phyloP scores from a whole-genome alignment of 1,140 invertebrate genomes.

The Nymphalis io region DNA sequence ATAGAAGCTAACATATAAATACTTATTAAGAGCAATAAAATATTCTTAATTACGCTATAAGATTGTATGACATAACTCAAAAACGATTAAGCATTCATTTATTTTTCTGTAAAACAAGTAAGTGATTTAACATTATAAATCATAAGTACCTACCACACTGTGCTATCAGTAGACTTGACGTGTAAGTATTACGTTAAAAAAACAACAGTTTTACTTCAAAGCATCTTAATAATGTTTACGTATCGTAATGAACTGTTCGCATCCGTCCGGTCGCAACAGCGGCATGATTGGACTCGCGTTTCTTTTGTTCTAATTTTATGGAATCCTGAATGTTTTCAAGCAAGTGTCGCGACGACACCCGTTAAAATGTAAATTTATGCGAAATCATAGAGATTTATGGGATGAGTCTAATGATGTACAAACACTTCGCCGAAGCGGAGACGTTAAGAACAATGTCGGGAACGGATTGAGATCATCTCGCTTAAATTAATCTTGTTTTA shows the following conservation, averaged over 20 bases:
- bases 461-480: conserved; percentile 32
- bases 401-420: conserved; percentile 50
- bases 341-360: conserved; percentile 44
- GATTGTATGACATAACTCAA: too few species aligned
- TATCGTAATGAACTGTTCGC: not conserved
- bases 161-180: too few species aligned
- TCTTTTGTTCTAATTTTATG: conserved; percentile 64
- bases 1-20: too few species aligned
- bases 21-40: too few species aligned
- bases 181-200: too few species aligned
- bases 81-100: too few species aligned
- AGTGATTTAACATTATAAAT: too few species aligned
- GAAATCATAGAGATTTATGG: conserved; percentile 64
- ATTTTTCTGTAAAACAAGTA: too few species aligned
- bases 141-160: too few species aligned
- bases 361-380: conserved; percentile 72
- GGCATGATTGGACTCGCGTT: not conserved
- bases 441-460: conserved; percentile 40
- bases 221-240: not conserved
- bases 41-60: too few species aligned
- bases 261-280: not conserved
- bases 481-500: conserved; percentile 20
- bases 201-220: too few species aligned
- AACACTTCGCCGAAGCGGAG: conserved; percentile 43
- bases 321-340: conserved; percentile 53